Evolutionary conservation across 2,888 invertebrate genomes (phyloP), one percentile per base, ranked within the genome.

Genomic region (Melinaea marsaeus): DNA sequence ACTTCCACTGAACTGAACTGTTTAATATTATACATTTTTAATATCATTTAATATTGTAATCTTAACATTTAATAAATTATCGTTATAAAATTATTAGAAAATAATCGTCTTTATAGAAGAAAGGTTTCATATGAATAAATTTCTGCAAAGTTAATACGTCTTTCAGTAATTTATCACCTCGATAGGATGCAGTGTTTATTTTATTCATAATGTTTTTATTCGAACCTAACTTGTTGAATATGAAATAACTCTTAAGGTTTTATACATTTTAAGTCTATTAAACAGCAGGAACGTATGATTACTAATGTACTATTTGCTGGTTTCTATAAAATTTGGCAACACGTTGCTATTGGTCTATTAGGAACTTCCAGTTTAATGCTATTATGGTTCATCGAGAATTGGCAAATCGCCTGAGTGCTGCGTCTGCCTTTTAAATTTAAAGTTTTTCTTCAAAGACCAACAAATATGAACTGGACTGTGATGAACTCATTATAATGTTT

Each of bases 371-470:
- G 51, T 7, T 51, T 51, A 51, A 51, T 51, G 51, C 51, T 51
- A 51, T 51, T 51, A 51, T 51, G 51, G 51, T 51, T 51, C 51
- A 51, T 51, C 51, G 51, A 51, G 51, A 51, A 51, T 51, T 51
- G 51, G 51, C 51, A 51, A 51, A 51, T 51, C 51, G 51, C 51
- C 51, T 51, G 51, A 51, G 51, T 51, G 51, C 32, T 51, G 51
- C 7, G 51, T 51, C 32, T 51, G 11, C 51, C 32, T 32, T 51
- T 32, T 22, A 32, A 51, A 32, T 32, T 51, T 51, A 9, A 51
- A 51, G 32, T 42, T 11, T 9, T 42, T 42, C 42, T 42, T 9
- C 7, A 51, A 51, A 11, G 22, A 32, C 32, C 32, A 32, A 4
- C 32, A 22, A 51, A 51, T 51, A 51, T 51, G 51, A 32, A 6